These are phyloP conservation scores for Thunnus albacares DNA, from an alignment of 2,797 vertebrate genomes.

Conservation along the genomic window DNA sequence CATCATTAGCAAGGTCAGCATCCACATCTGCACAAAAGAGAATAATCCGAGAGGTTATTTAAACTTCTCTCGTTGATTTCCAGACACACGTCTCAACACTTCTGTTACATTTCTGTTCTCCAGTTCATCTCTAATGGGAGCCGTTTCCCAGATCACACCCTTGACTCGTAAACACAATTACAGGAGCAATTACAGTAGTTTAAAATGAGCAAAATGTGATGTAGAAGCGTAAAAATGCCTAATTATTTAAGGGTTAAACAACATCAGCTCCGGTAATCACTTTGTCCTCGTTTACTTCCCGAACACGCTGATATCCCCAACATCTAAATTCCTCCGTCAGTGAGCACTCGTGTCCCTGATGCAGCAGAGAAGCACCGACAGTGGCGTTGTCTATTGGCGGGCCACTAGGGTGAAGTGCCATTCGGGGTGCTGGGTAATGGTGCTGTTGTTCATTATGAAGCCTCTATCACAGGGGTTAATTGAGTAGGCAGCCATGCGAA, in stretches of 20 bases:
- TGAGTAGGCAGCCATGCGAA: slow-evolving; percentile 90
- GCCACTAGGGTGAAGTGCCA: slow-evolving; percentile 82
- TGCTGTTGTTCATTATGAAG: slow-evolving; percentile 88
- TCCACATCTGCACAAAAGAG: slow-evolving; percentile 6
- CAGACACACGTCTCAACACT: background rate
- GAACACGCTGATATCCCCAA: slow-evolving; percentile 72
- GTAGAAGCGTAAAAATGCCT: slow-evolving; percentile 46
- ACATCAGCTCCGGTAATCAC: slow-evolving; percentile 71
- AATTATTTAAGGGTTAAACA: slow-evolving; percentile 79
- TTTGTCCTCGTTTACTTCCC: slow-evolving; percentile 59
- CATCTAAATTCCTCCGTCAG: slow-evolving; percentile 66
- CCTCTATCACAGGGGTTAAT: slow-evolving; percentile 90
- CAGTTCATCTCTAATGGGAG: slow-evolving; percentile 40
- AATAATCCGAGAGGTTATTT: slow-evolving; percentile 23
- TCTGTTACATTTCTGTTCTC: background rate
- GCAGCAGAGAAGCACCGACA: slow-evolving; percentile 61
- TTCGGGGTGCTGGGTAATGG: slow-evolving; percentile 84
- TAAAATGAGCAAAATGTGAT: slow-evolving; percentile 41
- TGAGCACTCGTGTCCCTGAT: slow-evolving; percentile 30
- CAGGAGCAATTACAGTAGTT: slow-evolving; percentile 47
- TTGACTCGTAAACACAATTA: slow-evolving; percentile 57
- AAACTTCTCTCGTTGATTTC: slow-evolving; percentile 30
- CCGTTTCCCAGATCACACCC: slow-evolving; percentile 24
- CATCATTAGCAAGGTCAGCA: slow-evolving; percentile 94
- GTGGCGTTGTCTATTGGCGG: slow-evolving; percentile 66